Evolutionary conservation across 2,797 vertebrate genomes (phyloP).

Genomic region (Phalanger gymnotis): DNA sequence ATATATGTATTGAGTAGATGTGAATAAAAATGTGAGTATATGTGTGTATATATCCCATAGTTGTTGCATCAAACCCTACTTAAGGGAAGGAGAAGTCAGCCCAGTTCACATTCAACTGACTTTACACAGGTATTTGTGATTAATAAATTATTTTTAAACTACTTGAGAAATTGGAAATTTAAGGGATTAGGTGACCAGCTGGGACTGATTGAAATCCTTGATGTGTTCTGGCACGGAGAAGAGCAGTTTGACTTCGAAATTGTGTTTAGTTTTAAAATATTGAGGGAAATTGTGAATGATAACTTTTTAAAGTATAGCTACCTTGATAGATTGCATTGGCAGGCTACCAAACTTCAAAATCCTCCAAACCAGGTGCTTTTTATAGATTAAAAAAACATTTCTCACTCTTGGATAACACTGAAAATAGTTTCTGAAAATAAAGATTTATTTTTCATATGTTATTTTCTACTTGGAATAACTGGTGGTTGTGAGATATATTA

Average conservation of each 20-base stretch:
- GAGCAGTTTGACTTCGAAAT: constrained; percentile 25
- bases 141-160: neutral
- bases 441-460: constrained; percentile 48
- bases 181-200: constrained; percentile 5
- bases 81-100: neutral
- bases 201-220: constrained; percentile 2
- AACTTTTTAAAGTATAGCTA: neutral
- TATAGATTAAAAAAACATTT: constrained; percentile 47
- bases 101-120: neutral
- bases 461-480: constrained; percentile 37
- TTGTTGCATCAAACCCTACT: neutral
- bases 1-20: neutral
- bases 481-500: too few relatives aligned
- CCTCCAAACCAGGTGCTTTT: constrained; percentile 39
- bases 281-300: neutral
- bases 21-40: neutral
- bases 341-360: constrained; percentile 54
- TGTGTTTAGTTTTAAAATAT: constrained; percentile 47
- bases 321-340: constrained; percentile 26
- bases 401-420: constrained; percentile 10
- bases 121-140: neutral
- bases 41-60: neutral
- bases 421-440: constrained; percentile 47
- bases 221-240: neutral
- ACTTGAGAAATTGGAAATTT: neutral